Evolutionary conservation across 2,113 vertebrate genomes (phyloP), one percentile per base, ranked within the genome.

Genomic region (Indri indri): DNA sequence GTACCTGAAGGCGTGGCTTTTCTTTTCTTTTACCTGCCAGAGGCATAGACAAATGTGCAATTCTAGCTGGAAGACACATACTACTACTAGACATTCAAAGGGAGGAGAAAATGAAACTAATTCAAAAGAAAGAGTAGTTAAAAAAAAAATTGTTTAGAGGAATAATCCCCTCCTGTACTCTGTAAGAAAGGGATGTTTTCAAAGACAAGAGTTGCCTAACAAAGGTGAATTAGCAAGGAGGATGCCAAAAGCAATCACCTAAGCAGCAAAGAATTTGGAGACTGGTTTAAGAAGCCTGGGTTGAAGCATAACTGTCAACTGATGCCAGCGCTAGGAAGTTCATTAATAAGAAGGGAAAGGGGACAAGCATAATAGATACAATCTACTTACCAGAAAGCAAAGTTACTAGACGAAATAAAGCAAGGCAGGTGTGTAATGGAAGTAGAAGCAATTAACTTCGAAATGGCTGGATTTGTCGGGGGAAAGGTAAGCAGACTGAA

Each of bases 191-290:
- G 92, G 89, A 86, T 95, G 81, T 96, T 95, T 95, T 95, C 89
- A 90, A 84, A 98, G 82, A 65, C 18, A 73, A 85, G 65, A 54
- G 70, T 82, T 95, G 79, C 73, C 54, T 95, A 97, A 98, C 95
- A 98, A 97, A 98, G 89, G 95, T 95, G 95, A 97, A 98, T 97
- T 97, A 88, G 59, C 25, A 45, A 96, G 86, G 59, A 81, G 1
- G 50, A 66, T 97, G 97, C 95, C 96, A 97, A 94, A 92, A 97
- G 80, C 82, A 89, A 94, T 97, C 96, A 96, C 45, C 95, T 97
- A 84, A 96, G 96, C 93, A 93, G 96, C 79, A 95, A 97, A 85
- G 93, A 97, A 98, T 97, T 91, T 93, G 88, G 91, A 97, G 83
- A 79, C 81, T 89, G 84, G 76, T 45, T 96, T 68, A 82, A 81